phyloP scores from a whole-genome alignment of 2,113 vertebrate genomes.

The Pluvianellus socialis region DNA sequence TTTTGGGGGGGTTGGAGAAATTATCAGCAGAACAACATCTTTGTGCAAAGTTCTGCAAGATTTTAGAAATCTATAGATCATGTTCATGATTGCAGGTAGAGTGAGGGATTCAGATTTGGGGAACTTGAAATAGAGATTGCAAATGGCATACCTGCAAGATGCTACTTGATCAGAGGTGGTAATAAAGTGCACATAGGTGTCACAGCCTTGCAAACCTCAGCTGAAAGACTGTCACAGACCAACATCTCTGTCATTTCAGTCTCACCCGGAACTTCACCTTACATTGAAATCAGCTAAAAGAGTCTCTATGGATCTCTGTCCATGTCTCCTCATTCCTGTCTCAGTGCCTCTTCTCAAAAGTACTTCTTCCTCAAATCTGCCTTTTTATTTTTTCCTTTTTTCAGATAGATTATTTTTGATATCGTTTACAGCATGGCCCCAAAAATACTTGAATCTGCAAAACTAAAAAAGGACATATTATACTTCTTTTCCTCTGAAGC shows the following conservation, averaged over 20 bases:
- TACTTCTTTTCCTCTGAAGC: background rate
- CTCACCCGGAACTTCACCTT: background rate
- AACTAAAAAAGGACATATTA: background rate
- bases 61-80: background rate
- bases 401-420: background rate
- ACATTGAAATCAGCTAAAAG: background rate
- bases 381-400: background rate
- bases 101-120: background rate
- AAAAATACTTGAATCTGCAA: background rate
- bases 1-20: accelerated
- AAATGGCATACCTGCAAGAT: background rate
- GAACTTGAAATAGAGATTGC: background rate
- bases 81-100: background rate
- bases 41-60: background rate
- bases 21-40: background rate
- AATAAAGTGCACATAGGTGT: background rate
- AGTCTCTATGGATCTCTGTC: background rate
- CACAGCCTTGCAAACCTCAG: background rate
- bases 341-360: background rate
- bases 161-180: background rate
- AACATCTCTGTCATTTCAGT: background rate
- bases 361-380: background rate
- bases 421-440: background rate
- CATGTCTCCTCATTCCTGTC: background rate
- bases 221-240: background rate